A percentile compares a stretch with the other conserved stretches of the same genome.
phyloP scores from a whole-genome alignment of 2,888 invertebrate genomes.

The Eilema sororculum region DNA sequence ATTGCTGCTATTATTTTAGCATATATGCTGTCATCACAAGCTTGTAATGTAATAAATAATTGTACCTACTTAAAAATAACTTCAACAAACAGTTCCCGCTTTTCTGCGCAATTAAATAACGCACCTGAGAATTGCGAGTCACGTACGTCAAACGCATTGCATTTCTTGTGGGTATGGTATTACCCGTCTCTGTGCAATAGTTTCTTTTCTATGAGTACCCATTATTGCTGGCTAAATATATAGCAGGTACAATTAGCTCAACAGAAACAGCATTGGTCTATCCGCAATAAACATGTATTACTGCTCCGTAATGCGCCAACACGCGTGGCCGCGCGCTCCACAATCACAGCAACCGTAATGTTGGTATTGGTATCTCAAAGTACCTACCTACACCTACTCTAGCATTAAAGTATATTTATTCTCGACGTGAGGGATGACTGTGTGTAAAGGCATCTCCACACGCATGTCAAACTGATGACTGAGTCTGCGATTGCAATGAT shows the following conservation, averaged over 20 bases:
- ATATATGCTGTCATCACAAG: too few relatives aligned
- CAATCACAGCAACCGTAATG: slow-evolving; percentile 1
- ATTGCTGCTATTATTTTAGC: too few relatives aligned
- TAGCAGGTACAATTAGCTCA: background rate
- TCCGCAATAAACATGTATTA: slow-evolving; percentile 20
- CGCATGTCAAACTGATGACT: background rate
- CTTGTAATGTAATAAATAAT: background rate
- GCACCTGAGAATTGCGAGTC: slow-evolving; percentile 3
- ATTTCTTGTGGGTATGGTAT: slow-evolving; percentile 1
- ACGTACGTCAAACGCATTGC: background rate
- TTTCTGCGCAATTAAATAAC: slow-evolving; percentile 17
- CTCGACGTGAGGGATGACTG: background rate
- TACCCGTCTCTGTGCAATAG: background rate
- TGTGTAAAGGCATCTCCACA: background rate
- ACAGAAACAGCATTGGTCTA: slow-evolving; percentile 7
- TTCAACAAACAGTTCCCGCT: slow-evolving; percentile 7
- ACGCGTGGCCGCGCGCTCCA: background rate
- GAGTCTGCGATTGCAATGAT: too few relatives aligned
- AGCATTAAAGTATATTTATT: background rate
- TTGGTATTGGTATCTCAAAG: background rate
- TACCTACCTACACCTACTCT: background rate
- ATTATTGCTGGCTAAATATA: slow-evolving; percentile 9
- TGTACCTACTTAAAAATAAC: background rate
- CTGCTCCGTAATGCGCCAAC: background rate
- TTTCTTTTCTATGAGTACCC: slow-evolving; percentile 3